Evolutionary conservation across 2,888 invertebrate species (phyloP).

Genomic region (Lissocephala sabroskyi): DNA sequence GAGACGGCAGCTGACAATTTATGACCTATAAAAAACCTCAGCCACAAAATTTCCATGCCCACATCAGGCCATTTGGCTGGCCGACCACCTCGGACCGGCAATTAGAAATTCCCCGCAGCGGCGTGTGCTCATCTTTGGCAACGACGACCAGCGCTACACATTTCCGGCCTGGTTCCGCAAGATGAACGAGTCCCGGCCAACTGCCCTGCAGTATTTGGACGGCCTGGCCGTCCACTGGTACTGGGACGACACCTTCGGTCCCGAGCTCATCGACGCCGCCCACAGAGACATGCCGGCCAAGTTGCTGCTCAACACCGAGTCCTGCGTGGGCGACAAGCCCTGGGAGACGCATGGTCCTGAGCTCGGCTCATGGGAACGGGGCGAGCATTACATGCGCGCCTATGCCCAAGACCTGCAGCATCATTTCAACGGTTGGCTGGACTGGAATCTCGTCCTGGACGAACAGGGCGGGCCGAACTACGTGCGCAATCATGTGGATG

Average conservation of each 20-base stretch:
- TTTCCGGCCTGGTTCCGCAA: constrained; percentile 79
- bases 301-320: constrained; percentile 87
- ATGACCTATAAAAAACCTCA: no score
- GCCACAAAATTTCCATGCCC: background rate
- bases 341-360: constrained; percentile 75
- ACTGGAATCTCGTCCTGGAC: constrained; percentile 93
- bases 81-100: constrained; percentile 82
- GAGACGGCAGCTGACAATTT: constrained; percentile 8
- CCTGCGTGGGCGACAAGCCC: constrained; percentile 78
- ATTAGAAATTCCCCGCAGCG: constrained; percentile 76
- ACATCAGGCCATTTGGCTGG: constrained; percentile 79
- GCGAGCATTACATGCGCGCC: constrained; percentile 78
- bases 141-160: constrained; percentile 83
- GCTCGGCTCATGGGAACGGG: constrained; percentile 85
- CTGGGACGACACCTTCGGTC: constrained; percentile 76
- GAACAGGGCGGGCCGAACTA: constrained; percentile 86
- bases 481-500: constrained; percentile 77
- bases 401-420: constrained; percentile 84
- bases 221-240: constrained; percentile 93
- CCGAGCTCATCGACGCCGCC: constrained; percentile 76
- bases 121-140: constrained; percentile 80
- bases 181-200: constrained; percentile 74
- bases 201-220: constrained; percentile 77
- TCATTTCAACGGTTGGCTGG: constrained; percentile 88
- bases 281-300: constrained; percentile 79